Percentiles rank a stretch among this genome's conserved stretches.
These are phyloP conservation scores for Pristionchus arcanus DNA, from an alignment of 2,888 invertebrate genomes.

Conservation along the genomic window DNA sequence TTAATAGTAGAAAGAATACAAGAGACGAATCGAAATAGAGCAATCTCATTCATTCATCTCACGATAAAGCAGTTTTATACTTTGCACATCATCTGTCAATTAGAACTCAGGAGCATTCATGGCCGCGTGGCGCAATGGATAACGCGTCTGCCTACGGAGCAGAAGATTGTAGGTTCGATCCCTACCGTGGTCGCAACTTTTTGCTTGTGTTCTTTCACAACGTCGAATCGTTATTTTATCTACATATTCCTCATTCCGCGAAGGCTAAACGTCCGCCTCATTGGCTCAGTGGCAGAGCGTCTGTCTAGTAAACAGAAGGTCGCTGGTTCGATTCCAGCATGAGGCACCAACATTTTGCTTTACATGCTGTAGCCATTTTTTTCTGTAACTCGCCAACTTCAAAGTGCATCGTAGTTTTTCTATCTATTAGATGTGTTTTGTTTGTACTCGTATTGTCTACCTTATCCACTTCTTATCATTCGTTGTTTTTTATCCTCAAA, in stretches of 20 bases:
- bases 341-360: conserved; percentile 58
- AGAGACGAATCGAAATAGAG: neutral
- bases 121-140: conserved; percentile 67
- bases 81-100: neutral
- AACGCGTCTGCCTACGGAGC: conserved; percentile 79
- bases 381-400: too few species aligned
- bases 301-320: conserved; percentile 75
- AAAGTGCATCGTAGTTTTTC: too few species aligned
- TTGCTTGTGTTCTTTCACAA: neutral
- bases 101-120: neutral
- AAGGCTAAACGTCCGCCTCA: conserved; percentile 57
- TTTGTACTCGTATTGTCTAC: too few species aligned
- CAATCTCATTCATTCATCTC: neutral
- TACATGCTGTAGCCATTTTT: too few species aligned
- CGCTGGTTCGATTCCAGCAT: conserved; percentile 75
- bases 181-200: conserved; percentile 68
- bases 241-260: neutral
- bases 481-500: too few species aligned
- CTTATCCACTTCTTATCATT: too few species aligned
- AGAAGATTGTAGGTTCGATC: conserved; percentile 80
- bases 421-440: too few species aligned
- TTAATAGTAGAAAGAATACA: conserved; percentile 35
- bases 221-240: neutral
- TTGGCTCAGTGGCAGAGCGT: conserved; percentile 73
- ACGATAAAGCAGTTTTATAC: neutral